Evolutionary conservation across 1,140 invertebrate genomes (phyloP).

Genomic region (Homalodisca vitripennis): DNA sequence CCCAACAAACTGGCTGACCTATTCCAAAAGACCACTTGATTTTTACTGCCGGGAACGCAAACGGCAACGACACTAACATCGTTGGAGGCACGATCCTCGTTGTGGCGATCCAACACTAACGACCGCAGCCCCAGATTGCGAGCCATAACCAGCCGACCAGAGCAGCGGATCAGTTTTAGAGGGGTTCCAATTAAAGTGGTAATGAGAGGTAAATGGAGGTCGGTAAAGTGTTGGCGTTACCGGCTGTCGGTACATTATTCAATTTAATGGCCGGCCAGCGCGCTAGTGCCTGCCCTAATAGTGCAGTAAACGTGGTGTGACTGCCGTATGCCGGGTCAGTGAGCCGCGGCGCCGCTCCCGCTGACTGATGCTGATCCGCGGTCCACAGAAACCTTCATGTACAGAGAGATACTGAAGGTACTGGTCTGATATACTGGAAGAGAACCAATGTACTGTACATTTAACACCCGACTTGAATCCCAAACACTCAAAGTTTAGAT

Average conservation of each 20-base stretch:
- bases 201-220: slow-evolving; percentile 23
- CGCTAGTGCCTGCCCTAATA: slow-evolving; percentile 1
- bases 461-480: too few relatives aligned
- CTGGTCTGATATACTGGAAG: too few relatives aligned
- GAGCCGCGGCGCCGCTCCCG: not conserved
- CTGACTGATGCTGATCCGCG: not conserved
- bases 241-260: slow-evolving; percentile 6
- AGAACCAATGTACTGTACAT: too few relatives aligned
- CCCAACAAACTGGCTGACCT: too few relatives aligned
- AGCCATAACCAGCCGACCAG: slow-evolving; percentile 6
- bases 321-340: not conserved
- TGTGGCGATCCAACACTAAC: not conserved
- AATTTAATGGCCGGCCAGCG: not conserved
- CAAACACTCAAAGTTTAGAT: too few relatives aligned
- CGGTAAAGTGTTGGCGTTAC: slow-evolving; percentile 19
- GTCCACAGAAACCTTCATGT: too few relatives aligned
- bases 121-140: slow-evolving; percentile 3
- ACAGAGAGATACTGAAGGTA: too few relatives aligned
- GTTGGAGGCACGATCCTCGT: too few relatives aligned
- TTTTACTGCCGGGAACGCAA: too few relatives aligned
- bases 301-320: not conserved
- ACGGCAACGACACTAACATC: too few relatives aligned
- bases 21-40: too few relatives aligned
- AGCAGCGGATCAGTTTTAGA: slow-evolving; percentile 14
- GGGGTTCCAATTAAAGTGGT: slow-evolving; percentile 24